phyloP scores from a whole-genome alignment of 2,888 invertebrate species.

The Dilophus febrilis region DNA sequence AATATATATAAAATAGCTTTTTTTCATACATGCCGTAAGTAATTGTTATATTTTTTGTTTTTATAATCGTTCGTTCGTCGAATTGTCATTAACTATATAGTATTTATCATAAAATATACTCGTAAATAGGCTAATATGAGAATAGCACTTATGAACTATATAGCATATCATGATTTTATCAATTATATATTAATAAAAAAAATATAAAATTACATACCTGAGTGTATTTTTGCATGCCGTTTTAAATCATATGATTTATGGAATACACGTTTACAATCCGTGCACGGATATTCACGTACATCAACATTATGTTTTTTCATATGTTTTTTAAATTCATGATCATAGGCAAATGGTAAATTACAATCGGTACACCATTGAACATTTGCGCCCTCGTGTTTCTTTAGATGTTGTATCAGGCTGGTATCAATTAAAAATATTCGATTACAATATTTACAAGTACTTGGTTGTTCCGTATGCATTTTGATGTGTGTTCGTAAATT shows the following conservation, averaged over 20 bases:
- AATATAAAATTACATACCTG: neutral
- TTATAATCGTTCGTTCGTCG: too few species aligned
- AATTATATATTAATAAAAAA: too few species aligned
- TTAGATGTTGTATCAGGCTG: constrained; percentile 5
- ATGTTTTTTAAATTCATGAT: constrained; percentile 4
- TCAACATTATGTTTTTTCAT: constrained; percentile 1
- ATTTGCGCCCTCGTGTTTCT: constrained; percentile 5
- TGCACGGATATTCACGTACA: neutral
- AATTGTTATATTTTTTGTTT: too few species aligned
- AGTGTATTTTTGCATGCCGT: constrained; percentile 3
- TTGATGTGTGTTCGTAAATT: constrained; percentile 6
- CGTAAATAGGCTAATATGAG: too few species aligned
- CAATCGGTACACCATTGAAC: constrained; percentile 1
- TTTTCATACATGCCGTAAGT: too few species aligned
- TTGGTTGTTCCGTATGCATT: constrained; percentile 6
- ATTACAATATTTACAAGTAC: constrained; percentile 6
- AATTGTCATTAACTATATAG: too few species aligned
- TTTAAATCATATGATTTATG: constrained; percentile 2
- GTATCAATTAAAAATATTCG: constrained; percentile 3
- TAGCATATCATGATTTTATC: too few species aligned
- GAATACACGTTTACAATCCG: constrained; percentile 1
- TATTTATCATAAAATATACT: too few species aligned
- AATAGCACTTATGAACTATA: too few species aligned
- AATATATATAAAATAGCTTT: too few species aligned
- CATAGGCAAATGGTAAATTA: constrained; percentile 5